Evolutionary conservation across 1,140 invertebrate genomes (phyloP).

Genomic region (Ostrea edulis): DNA sequence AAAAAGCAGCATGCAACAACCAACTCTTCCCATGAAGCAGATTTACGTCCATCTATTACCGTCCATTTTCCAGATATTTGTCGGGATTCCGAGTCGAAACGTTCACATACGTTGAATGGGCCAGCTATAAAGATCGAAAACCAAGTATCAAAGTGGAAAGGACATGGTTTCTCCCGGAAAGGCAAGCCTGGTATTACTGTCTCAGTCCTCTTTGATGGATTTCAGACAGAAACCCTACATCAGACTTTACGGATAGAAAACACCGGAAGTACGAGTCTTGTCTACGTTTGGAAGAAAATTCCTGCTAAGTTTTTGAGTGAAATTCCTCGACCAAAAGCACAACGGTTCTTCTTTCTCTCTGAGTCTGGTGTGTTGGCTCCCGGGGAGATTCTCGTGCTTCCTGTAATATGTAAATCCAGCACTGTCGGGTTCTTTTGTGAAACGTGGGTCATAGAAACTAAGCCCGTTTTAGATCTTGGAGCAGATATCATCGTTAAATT

Average conservation of each 20-base stretch:
- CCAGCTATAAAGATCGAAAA: slow-evolving; percentile 42
- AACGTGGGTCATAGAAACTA: slow-evolving; percentile 22
- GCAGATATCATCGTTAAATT: slow-evolving; percentile 38
- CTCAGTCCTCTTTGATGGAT: slow-evolving; percentile 40
- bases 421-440: slow-evolving; percentile 33
- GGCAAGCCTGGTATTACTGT: slow-evolving; percentile 1
- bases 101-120: neutral
- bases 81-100: neutral
- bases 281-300: slow-evolving; percentile 27
- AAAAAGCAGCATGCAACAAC: neutral
- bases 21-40: neutral
- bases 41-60: neutral
- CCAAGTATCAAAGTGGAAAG: neutral
- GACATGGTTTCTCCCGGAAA: neutral
- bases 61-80: neutral
- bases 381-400: slow-evolving; percentile 29
- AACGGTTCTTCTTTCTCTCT: slow-evolving; percentile 39
- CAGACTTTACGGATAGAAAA: slow-evolving; percentile 33
- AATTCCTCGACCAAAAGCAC: neutral
- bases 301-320: neutral
- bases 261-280: slow-evolving; percentile 6
- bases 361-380: slow-evolving; percentile 39
- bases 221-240: neutral
- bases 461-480: slow-evolving; percentile 32
- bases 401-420: slow-evolving; percentile 38